Evolutionary conservation across 1,140 invertebrate genomes (phyloP), one percentile per base, ranked within the genome.

Genomic region (Drosophila neocordata): DNA sequence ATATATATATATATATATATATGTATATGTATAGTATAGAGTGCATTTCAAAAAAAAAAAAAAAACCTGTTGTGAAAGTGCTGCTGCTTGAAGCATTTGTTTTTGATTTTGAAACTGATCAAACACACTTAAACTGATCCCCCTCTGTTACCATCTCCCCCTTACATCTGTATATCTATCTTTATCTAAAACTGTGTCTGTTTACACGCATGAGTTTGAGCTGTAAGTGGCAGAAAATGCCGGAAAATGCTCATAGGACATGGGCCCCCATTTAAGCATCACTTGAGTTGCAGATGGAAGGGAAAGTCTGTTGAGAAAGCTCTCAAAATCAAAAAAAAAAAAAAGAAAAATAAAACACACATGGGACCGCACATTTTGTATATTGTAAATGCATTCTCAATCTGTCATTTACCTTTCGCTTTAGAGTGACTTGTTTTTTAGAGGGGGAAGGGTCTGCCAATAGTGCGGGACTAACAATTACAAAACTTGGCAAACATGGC

Each of bases 21-120:
- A 31, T 31, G 6, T 35, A 48, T 20, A 48, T 18, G 3, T 9
- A 48, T 18, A 20, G 2, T 20, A n/a, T n/a, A 48, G 18, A 48
- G 41, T 48, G 41, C 35, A 34, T 57, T 27, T 27, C 11, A 22
- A 22, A 24, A 24, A 41, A n/a, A 44, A 44, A 44, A 48, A 48
- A 15, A 55, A 55, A 56, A 56, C 53, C 53, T 18, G 53, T 56
- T 56, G 53, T 56, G 53, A 56, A 56, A 56, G 53, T 56, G 53
- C 27, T 13, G 53, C 22, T 31, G 24, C 52, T 55, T 55, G 20
- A 27, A 55, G 52, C 22, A 13, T 55, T 55, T 24, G 20, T 24
- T 55, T 55, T 24, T 31, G n/a, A 31, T 55, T 55, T 55, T 55
- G 22, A 56, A 56, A 56, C 31, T 56, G 27, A 56, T 56, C 27